Percentiles rank a stretch among this genome's conserved stretches.
phyloP scores from a whole-genome alignment of 2,797 vertebrate species.

The Todus mexicanus region DNA sequence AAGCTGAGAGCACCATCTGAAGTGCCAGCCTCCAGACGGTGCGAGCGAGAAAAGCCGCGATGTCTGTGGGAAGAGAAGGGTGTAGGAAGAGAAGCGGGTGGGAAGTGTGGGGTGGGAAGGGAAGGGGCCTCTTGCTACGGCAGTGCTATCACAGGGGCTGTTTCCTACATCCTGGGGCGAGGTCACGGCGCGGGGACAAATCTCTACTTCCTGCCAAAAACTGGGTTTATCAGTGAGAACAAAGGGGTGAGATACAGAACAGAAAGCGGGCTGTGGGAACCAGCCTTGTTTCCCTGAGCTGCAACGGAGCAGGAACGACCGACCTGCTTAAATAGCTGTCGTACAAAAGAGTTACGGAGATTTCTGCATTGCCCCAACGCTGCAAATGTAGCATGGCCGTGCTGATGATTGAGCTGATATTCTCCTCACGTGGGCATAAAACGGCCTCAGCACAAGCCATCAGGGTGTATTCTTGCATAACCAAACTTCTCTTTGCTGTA shows the following conservation, averaged over 20 bases:
- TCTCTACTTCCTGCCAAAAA: slow-evolving; percentile 6
- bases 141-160: background rate
- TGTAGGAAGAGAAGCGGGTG: background rate
- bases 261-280: background rate
- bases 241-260: background rate
- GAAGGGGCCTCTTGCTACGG: background rate
- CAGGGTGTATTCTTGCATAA: background rate
- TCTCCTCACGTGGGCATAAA: background rate
- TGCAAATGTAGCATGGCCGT: background rate
- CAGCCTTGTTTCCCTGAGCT: background rate
- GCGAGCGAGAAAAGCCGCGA: background rate
- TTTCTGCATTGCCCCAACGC: background rate
- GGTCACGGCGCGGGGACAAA: background rate
- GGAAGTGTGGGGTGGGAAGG: background rate
- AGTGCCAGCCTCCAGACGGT: background rate
- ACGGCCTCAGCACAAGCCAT: background rate
- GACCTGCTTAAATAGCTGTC: background rate
- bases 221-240: background rate
- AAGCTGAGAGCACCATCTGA: background rate
- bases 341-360: background rate
- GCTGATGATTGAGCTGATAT: background rate
- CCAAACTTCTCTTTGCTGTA: background rate
- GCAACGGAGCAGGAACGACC: background rate
- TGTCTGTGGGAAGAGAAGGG: background rate
- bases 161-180: background rate